Evolutionary conservation across 2,888 invertebrate species (phyloP).

Genomic region (Orthosia gothica): DNA sequence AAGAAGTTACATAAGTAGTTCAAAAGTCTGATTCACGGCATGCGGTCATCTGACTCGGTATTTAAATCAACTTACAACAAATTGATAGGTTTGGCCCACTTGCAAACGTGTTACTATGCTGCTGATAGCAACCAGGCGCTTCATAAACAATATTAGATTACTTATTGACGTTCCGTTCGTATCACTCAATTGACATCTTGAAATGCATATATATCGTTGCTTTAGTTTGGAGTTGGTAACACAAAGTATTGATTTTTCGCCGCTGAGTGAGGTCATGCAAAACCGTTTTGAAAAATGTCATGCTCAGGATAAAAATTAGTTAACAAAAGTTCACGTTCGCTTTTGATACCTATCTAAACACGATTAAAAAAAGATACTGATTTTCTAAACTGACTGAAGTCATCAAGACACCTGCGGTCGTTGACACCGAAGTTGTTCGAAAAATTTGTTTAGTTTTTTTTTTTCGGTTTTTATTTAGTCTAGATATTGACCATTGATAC

Average conservation of each 20-base stretch:
- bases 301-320: no score
- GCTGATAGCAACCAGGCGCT: conserved; percentile 25
- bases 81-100: conserved; percentile 50
- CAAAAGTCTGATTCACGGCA: conserved; percentile 8
- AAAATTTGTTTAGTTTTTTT: background rate
- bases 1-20: background rate
- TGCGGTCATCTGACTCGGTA: conserved; percentile 37
- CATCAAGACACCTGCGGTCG: no score
- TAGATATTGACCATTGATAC: no score
- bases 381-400: no score
- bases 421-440: no score
- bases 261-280: background rate
- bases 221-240: conserved; percentile 33
- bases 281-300: background rate
- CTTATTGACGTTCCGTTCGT: conserved; percentile 26
- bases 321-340: no score
- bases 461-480: no score
- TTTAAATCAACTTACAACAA: conserved; percentile 32
- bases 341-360: no score
- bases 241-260: background rate
- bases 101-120: conserved; percentile 34
- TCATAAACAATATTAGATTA: conserved; percentile 52
- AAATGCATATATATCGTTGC: conserved; percentile 44
- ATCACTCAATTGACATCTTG: conserved; percentile 44
- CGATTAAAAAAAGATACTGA: background rate